These are phyloP conservation scores for Tadarida brasiliensis DNA, from an alignment of 2,797 vertebrate species.

Conservation along the genomic window DNA sequence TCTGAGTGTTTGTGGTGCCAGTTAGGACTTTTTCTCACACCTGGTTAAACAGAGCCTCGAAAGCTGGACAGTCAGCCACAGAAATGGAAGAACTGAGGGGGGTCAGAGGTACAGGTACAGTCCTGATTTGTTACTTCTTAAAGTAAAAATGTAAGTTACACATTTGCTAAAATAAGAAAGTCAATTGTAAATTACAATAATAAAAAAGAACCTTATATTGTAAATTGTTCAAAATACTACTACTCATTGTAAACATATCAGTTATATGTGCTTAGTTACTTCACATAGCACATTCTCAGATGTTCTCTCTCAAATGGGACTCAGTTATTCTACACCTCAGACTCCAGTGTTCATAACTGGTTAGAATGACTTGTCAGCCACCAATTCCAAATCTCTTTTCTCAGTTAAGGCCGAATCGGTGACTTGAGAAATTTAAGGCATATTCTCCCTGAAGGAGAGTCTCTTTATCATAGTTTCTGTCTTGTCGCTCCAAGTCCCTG, in stretches of 20 bases:
- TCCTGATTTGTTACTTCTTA: not conserved
- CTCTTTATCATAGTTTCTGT: not conserved
- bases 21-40: not conserved
- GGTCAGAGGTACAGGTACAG: not conserved
- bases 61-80: not conserved
- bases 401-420: not conserved
- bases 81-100: not conserved
- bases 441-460: not conserved
- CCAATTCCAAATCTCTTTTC: not conserved
- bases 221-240: not conserved
- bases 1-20: not conserved
- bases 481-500: not conserved
- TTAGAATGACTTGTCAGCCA: not conserved
- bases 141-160: not conserved
- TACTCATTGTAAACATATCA: not conserved
- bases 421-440: not conserved
- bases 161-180: slow-evolving; percentile 37
- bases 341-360: not conserved
- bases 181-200: not conserved
- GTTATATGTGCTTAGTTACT: not conserved
- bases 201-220: not conserved
- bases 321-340: not conserved
- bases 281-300: not conserved
- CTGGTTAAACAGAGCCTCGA: not conserved
- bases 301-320: not conserved